These are phyloP conservation scores for Rhogogaster chlorosoma DNA, from an alignment of 2,888 invertebrate genomes.

Conservation along the genomic window DNA sequence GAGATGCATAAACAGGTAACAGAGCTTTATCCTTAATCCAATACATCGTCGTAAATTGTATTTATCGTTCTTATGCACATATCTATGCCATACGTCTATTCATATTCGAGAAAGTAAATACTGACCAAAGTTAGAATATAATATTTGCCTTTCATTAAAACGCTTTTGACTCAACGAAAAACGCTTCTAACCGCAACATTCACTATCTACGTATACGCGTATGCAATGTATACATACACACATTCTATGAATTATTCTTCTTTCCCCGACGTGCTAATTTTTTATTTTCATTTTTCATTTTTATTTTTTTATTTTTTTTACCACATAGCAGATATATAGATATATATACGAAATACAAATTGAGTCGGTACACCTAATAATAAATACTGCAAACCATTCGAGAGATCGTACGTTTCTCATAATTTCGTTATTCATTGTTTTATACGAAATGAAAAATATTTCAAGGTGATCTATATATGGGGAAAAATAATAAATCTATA, in stretches of 20 bases:
- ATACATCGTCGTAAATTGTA: not conserved
- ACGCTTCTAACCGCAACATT: not conserved
- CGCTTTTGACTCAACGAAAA: not conserved
- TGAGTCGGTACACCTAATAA: not conserved
- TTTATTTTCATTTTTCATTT: not conserved
- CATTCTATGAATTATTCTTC: not conserved
- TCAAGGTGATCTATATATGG: too few relatives aligned
- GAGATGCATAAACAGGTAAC: slow-evolving; percentile 97
- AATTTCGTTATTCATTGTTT: too few relatives aligned
- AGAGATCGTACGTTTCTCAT: too few relatives aligned
- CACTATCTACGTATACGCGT: not conserved
- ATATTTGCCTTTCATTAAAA: slow-evolving; percentile 1
- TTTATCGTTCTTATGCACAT: not conserved
- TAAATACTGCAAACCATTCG: not conserved
- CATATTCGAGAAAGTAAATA: not conserved
- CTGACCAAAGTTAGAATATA: not conserved
- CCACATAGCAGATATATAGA: not conserved
- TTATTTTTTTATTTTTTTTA: not conserved
- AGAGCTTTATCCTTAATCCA: not conserved
- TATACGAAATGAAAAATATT: too few relatives aligned
- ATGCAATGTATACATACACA: not conserved
- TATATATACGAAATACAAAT: not conserved
- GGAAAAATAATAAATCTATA: too few relatives aligned
- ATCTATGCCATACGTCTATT: not conserved
- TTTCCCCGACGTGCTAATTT: not conserved